Evolutionary conservation across 2,113 vertebrate genomes (phyloP).

Genomic region (Bolborhynchus lineola): DNA sequence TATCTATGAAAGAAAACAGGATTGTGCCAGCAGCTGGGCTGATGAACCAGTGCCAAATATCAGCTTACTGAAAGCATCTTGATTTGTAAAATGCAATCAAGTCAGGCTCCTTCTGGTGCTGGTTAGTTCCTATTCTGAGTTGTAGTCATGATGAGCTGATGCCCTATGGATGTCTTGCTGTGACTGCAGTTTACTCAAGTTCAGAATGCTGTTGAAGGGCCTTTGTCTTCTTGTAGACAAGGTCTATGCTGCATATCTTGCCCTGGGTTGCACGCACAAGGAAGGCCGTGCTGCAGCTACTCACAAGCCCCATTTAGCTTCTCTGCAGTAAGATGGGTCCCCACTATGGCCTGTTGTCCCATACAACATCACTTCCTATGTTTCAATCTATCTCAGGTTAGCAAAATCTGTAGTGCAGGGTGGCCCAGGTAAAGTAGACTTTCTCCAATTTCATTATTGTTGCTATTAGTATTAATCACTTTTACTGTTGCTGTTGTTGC

Average conservation of each 20-base stretch:
- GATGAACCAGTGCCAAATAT: constrained; percentile 21
- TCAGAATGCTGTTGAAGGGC: background rate
- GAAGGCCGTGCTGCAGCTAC: background rate
- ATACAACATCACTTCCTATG: accelerated
- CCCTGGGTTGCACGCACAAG: background rate
- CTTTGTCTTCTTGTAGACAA: background rate
- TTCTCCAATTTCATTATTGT: background rate
- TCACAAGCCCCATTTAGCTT: background rate
- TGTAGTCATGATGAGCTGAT: background rate
- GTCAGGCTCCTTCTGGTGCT: background rate
- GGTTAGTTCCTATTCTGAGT: background rate
- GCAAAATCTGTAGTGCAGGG: background rate
- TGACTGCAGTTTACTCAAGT: background rate
- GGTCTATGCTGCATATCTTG: accelerated
- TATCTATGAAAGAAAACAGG: constrained; percentile 37
- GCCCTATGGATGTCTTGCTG: background rate
- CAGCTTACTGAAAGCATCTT: background rate
- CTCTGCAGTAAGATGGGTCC: background rate
- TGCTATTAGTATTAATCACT: background rate
- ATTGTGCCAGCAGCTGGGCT: constrained; percentile 39
- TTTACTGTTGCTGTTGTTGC: background rate
- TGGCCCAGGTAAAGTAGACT: background rate
- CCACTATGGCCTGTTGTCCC: background rate
- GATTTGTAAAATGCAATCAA: background rate
- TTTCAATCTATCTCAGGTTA: background rate